Base-by-base conservation (phyloP, 2,797 vertebrate genomes). In the Ceryle rudis region DNA sequence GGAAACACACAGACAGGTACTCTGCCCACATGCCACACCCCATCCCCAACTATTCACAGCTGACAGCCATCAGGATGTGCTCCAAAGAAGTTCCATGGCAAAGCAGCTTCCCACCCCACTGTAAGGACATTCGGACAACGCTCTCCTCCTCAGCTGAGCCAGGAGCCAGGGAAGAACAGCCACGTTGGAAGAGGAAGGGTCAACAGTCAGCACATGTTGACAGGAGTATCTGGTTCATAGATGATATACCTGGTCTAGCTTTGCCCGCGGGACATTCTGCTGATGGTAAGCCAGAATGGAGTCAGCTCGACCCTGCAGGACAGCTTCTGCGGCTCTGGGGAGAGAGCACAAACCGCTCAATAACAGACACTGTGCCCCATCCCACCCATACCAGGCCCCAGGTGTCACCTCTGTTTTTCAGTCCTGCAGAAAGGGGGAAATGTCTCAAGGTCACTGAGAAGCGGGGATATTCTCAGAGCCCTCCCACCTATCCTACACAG, bases 251-350 rank as follows among this genome's bases (percentile, higher is more conserved):
- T 99, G 99, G 92, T 99, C 99, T 89, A 99, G 97, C 97, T 99
- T 99, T 89, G 98, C 98, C 89, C 98, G 98, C 0, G 99, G 98
- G 93, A 99, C 98, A 3, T 99, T 99, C 97, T 99, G 99, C 98
- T 99, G 99, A 98, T 99, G 99, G 98, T 99, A 99, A 89, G 98
- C 97, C n/a, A 99, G 98, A 89, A 99, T 99, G 95, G 99, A 99
- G 81, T 99, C 99, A 0, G 98, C 98, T 92, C 98, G 99, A 83
- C 99, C 99, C 95, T 99, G 99, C 61, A 99, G 98, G 49, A 99
- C 99, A 17, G 99, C 99, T 88, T 99, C 99, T 2, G 99, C 99
- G 89, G 99, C 99, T 90, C 99, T 99, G 98, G 19, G 73, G 58
- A 57, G 31, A 81, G 71, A 96, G 72, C 62, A 60, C 29, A 75